phyloP scores from a whole-genome alignment of 2,888 invertebrate species.

The Thalpophila matura region DNA sequence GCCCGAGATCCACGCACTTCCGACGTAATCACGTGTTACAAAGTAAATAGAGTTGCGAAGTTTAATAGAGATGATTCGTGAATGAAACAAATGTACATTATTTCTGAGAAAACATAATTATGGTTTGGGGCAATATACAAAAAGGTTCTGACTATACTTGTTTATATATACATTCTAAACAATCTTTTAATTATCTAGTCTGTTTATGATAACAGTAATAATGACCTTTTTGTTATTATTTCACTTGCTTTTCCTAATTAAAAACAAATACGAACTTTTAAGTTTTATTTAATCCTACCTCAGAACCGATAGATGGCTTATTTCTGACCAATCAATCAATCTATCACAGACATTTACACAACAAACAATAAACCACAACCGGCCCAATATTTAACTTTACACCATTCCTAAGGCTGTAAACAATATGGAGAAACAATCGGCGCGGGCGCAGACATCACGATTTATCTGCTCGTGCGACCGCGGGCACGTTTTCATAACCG shows the following conservation, averaged over 20 bases:
- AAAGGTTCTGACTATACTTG: no score
- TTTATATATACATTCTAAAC: no score
- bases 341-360: constrained; percentile 27
- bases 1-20: constrained; percentile 62
- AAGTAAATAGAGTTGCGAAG: constrained; percentile 39
- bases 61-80: constrained; percentile 28
- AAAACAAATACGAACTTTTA: background rate
- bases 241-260: no score
- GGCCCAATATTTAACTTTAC: constrained; percentile 36
- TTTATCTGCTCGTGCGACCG: constrained; percentile 55
- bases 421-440: constrained; percentile 51
- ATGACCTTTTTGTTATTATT: no score
- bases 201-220: no score
- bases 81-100: background rate
- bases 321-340: constrained; percentile 8
- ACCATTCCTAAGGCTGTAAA: constrained; percentile 32
- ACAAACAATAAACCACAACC: constrained; percentile 25
- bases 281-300: background rate
- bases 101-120: no score
- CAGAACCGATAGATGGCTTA: background rate
- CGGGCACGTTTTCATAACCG: constrained; percentile 66
- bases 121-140: no score
- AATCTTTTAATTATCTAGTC: no score
- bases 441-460: constrained; percentile 60
- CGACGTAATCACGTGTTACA: constrained; percentile 59